phyloP scores from a whole-genome alignment of 2,113 vertebrate genomes.

The Sterna hirundo region DNA sequence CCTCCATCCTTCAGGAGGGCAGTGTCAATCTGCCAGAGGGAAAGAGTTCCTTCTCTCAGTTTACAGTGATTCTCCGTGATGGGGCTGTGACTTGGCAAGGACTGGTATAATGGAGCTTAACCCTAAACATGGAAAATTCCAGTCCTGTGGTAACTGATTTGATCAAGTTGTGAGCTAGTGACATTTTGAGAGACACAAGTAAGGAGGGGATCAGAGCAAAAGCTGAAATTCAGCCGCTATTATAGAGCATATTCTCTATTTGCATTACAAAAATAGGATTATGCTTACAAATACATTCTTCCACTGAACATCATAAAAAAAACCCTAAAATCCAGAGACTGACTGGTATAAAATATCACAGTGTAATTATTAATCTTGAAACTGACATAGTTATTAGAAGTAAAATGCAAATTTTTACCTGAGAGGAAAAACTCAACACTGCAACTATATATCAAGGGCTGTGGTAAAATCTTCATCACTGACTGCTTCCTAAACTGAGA shows the following conservation, averaged over 20 bases:
- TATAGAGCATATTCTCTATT: background rate
- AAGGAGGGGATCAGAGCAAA: background rate
- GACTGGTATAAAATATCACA: background rate
- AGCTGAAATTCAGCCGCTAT: background rate
- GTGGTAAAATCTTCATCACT: background rate
- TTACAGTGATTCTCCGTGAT: fast-evolving
- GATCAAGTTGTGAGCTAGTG: background rate
- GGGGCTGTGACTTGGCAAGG: fast-evolving
- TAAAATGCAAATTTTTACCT: background rate
- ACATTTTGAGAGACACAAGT: background rate
- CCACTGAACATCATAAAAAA: background rate
- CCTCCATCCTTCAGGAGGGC: background rate
- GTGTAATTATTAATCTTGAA: background rate
- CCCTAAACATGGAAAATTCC: background rate
- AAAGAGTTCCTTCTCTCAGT: background rate
- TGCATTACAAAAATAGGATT: background rate
- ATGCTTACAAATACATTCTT: background rate
- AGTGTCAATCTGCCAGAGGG: background rate
- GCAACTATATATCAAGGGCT: background rate
- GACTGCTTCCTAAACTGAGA: background rate
- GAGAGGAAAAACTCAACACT: background rate
- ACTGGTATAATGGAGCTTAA: background rate
- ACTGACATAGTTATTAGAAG: background rate
- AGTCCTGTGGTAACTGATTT: background rate
- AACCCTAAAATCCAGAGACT: background rate